phyloP scores from a whole-genome alignment of 2,797 vertebrate genomes.

The Melanotaenia trifasciata region DNA sequence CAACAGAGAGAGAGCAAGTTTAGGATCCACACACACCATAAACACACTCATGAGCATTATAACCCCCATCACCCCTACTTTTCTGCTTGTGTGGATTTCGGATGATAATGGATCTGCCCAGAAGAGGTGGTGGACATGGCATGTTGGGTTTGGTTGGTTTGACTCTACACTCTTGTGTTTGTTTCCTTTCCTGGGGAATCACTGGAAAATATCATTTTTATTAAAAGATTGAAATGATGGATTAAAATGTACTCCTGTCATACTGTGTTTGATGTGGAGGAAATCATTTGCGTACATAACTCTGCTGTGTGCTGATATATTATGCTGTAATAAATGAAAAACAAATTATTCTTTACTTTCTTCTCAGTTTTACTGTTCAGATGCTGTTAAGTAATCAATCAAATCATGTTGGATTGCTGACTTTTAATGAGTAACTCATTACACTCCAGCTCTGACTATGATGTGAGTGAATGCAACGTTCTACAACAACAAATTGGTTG shows the following conservation, averaged over 20 bases:
- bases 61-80: slow-evolving; percentile 67
- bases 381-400: neutral
- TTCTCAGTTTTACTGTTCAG: neutral
- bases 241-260: neutral
- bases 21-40: slow-evolving; percentile 60
- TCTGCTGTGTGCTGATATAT: neutral
- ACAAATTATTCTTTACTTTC: neutral
- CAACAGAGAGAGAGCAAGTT: slow-evolving; percentile 66
- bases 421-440: too few species aligned
- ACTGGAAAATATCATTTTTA: neutral
- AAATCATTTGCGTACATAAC: neutral
- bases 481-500: neutral
- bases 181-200: slow-evolving; percentile 32
- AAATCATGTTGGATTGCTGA: too few species aligned
- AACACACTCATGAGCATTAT: slow-evolving; percentile 73
- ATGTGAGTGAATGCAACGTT: neutral
- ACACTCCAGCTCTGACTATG: neutral
- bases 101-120: slow-evolving; percentile 64
- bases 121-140: slow-evolving; percentile 68
- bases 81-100: slow-evolving; percentile 74
- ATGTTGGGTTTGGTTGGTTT: slow-evolving; percentile 34
- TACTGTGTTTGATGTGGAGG: neutral
- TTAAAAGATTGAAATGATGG: neutral
- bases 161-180: slow-evolving; percentile 44
- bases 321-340: neutral